These are phyloP conservation scores for Autographa pulchrina DNA, from an alignment of 2,888 invertebrate species.

Conservation along the genomic window DNA sequence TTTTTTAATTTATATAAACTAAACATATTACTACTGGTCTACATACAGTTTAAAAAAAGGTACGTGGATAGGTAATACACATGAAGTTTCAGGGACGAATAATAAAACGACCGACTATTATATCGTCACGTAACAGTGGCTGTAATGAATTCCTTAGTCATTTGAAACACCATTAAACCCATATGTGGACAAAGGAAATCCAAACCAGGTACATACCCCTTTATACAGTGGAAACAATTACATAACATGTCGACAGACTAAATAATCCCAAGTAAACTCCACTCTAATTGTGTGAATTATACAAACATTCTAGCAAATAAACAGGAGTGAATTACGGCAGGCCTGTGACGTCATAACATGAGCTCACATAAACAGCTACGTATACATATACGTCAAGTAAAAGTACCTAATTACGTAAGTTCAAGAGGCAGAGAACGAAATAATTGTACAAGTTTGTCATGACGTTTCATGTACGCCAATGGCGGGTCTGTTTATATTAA, in stretches of 20 bases:
- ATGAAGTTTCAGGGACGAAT: background rate
- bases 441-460: background rate
- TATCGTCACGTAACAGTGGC: background rate
- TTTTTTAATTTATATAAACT: too few relatives aligned
- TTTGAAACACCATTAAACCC: background rate
- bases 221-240: constrained; percentile 1
- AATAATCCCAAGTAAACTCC: constrained; percentile 20
- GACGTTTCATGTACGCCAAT: background rate
- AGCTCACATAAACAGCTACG: background rate
- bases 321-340: constrained; percentile 43
- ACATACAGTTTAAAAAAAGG: too few relatives aligned
- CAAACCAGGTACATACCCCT: background rate
- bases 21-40: too few relatives aligned
- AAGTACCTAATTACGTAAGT: constrained; percentile 7
- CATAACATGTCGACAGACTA: background rate
- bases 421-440: background rate
- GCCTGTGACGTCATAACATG: constrained; percentile 5
- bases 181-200: background rate
- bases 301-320: constrained; percentile 49
- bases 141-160: background rate
- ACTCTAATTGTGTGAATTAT: constrained; percentile 54
- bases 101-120: background rate
- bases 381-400: background rate
- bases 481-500: background rate
- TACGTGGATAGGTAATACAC: too few relatives aligned